Evolutionary conservation across 1,140 invertebrate genomes (phyloP).

Genomic region (Danaus melanippus): DNA sequence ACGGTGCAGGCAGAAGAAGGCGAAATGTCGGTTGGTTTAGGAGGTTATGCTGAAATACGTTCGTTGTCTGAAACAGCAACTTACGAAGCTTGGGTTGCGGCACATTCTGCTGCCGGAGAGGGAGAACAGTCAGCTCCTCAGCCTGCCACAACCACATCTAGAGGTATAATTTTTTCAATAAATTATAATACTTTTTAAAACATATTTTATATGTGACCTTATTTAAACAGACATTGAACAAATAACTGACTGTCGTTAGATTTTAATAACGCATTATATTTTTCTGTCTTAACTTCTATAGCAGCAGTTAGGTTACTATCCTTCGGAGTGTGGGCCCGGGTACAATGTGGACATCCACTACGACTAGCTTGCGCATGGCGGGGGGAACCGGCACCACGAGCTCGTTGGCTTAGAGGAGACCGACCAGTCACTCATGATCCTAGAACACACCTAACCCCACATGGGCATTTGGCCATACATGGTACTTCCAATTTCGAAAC

Average conservation of each 20-base stretch:
- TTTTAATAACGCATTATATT: too few relatives aligned
- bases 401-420: conserved; percentile 78
- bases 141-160: conserved; percentile 54
- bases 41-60: conserved; percentile 54
- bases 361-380: conserved; percentile 78
- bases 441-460: conserved; percentile 76
- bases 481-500: conserved; percentile 49
- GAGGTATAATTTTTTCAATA: conserved; percentile 32
- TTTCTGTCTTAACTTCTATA: conserved; percentile 5
- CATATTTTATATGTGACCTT: neutral
- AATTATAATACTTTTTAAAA: neutral
- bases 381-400: conserved; percentile 79
- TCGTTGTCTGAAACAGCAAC: conserved; percentile 71
- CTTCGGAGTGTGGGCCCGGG: conserved; percentile 79
- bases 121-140: conserved; percentile 71
- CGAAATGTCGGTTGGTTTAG: conserved; percentile 44
- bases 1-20: conserved; percentile 56
- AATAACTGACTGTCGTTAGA: too few relatives aligned
- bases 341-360: conserved; percentile 76
- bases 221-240: too few relatives aligned
- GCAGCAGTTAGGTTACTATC: conserved; percentile 78
- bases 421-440: conserved; percentile 78
- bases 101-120: conserved; percentile 86
- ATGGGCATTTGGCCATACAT: conserved; percentile 80
- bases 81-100: conserved; percentile 91